phyloP scores from a whole-genome alignment of 2,888 invertebrate genomes.

The Suillia variegata region DNA sequence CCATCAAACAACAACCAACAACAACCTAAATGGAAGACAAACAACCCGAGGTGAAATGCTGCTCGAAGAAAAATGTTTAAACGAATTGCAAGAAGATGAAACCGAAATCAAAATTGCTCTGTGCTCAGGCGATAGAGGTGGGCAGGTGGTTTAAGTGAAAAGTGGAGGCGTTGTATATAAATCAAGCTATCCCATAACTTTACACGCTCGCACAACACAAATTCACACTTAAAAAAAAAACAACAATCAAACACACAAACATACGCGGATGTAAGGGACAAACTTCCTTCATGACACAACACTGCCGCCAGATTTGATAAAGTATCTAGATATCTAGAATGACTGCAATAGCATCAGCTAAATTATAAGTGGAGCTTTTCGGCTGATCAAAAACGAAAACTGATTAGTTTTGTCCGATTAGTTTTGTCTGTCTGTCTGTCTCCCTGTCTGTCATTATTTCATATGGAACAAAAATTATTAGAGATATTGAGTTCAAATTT shows the following conservation, averaged over 20 bases:
- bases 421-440: no score
- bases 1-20: not conserved
- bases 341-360: no score
- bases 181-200: conserved; percentile 14
- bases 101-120: not conserved
- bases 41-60: conserved; percentile 3
- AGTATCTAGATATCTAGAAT: no score
- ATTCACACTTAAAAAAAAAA: not conserved
- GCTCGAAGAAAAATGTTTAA: not conserved
- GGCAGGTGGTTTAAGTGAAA: no score
- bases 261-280: not conserved
- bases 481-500: no score
- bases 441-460: no score
- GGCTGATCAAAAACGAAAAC: no score
- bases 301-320: no score
- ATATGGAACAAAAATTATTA: no score
- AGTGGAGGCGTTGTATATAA: not conserved
- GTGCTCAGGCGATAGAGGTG: no score
- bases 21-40: conserved; percentile 16
- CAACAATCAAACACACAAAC: not conserved
- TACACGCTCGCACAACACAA: not conserved
- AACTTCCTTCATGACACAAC: not conserved
- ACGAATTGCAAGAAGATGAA: not conserved
- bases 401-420: no score
- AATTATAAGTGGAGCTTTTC: no score